Evolutionary conservation across 92 coral and sea anemone genomes (phyloP).

Genomic region (Paramuricea clavata): DNA sequence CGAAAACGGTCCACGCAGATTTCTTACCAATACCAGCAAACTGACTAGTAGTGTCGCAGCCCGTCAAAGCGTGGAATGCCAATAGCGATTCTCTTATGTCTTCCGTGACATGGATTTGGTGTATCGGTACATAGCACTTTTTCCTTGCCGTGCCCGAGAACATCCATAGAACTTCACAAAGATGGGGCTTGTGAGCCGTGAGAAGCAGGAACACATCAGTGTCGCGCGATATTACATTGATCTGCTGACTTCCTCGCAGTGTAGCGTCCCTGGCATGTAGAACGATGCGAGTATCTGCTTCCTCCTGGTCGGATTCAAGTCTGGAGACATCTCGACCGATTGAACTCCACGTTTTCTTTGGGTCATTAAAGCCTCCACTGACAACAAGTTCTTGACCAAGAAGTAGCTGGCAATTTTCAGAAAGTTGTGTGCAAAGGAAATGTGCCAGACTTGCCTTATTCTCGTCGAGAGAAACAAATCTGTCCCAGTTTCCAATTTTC

Average conservation of each 20-base stretch:
- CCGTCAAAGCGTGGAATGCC: constrained; percentile 72
- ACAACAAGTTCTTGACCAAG: constrained; percentile 66
- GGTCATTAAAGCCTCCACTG: constrained; percentile 70
- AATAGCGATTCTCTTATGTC: constrained; percentile 66
- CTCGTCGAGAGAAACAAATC: neutral
- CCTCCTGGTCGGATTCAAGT: constrained; percentile 56
- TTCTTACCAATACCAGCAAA: constrained; percentile 19
- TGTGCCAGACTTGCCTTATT: neutral
- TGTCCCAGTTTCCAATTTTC: neutral
- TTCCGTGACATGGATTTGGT: constrained; percentile 50
- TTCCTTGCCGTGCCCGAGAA: too few species aligned
- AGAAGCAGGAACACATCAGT: constrained; percentile 69
- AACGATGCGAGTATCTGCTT: constrained; percentile 66
- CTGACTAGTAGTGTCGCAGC: constrained; percentile 45
- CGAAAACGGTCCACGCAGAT: neutral
- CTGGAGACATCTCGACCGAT: constrained; percentile 12
- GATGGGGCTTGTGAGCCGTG: constrained; percentile 67
- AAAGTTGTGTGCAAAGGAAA: neutral
- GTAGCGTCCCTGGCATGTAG: constrained; percentile 73
- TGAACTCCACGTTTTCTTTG: constrained; percentile 46
- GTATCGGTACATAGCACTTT: constrained; percentile 57
- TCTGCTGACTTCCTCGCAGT: constrained; percentile 64
- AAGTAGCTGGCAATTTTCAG: constrained; percentile 11
- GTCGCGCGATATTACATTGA: constrained; percentile 67
- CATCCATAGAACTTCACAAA: constrained; percentile 73